Base-by-base conservation (phyloP, 2,113 vertebrate genomes). In the Anarrhichthys ocellatus region DNA sequence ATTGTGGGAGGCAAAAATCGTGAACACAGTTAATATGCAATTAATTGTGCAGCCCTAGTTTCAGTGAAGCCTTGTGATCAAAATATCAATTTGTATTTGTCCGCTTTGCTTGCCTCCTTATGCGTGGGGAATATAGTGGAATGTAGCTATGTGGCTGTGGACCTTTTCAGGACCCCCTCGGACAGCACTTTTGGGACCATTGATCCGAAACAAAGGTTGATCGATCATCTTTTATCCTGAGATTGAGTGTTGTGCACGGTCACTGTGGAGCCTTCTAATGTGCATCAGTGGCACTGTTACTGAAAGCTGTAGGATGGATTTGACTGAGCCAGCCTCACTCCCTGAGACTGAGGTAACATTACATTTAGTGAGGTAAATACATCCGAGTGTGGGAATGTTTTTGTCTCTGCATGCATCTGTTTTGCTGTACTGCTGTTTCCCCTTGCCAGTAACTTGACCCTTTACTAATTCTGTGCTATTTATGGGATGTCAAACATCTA, bases 201-300 rank as follows among this genome's bases (percentile, higher is more conserved):
- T 69, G 76, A 82, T 85, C 80, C 4, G 22, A 56, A 61, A 61
- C 34, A 56, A 76, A 34, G 62, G 46, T 32, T 63, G 76, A 77
- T 77, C 56, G 36, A 75, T 70, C 34, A 13, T 5, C 18, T 44
- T 81, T 71, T 48, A 70, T 27, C 38, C 64, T 40, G 56, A 61
- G 82, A 80, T 54, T 27, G 73, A 83, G 78, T 61, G 72, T 69
- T 73, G 69, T 73, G 78, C 36, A 32, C 14, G 52, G 48, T 77
- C 59, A 79, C 64, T 65, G 32, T 20, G 52, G 59, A 70, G 22
- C 46, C 20, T 54, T n/a, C 18, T 48, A 40, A 58, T 44, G 48
- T 27, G 59, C 56, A 20, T 61, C 59, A 50, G n/a, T 42, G 46
- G 27, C 17, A 17, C 17, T 40, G 59, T 83, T 20, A 67, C 73